Evolutionary conservation across 2,113 vertebrate genomes (phyloP).

Genomic region (Procavia capensis): DNA sequence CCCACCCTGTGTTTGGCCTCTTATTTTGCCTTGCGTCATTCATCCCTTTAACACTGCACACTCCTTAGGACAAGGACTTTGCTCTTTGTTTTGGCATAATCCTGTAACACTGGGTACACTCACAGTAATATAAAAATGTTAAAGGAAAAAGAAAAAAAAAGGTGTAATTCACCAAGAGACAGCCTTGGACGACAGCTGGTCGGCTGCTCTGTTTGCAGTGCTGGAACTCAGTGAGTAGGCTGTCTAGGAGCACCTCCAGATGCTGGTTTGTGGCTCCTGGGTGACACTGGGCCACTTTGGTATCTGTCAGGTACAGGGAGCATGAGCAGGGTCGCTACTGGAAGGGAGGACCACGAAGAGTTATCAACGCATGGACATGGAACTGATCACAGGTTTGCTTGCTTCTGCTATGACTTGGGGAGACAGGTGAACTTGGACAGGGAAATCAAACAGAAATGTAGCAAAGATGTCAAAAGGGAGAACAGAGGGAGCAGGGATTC

Average conservation of each 20-base stretch:
- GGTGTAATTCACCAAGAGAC: not conserved
- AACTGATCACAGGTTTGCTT: not conserved
- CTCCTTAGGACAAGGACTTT: conserved; percentile 63
- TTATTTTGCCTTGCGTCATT: conserved; percentile 52
- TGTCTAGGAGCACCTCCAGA: not conserved
- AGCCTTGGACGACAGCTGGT: not conserved
- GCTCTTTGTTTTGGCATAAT: conserved; percentile 71
- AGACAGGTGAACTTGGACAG: not conserved
- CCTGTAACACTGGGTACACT: conserved; percentile 29
- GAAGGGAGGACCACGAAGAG: not conserved
- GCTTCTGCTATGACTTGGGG: not conserved
- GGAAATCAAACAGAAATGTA: not conserved
- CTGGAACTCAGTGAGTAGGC: fast-evolving
- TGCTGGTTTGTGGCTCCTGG: fast-evolving
- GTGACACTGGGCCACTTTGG: fast-evolving
- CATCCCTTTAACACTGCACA: not conserved
- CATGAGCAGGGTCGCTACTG: not conserved
- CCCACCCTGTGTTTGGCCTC: conserved; percentile 26
- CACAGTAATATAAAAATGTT: conserved; percentile 65
- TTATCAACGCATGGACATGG: not conserved
- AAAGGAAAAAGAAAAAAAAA: conserved; percentile 42
- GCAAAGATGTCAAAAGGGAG: not conserved
- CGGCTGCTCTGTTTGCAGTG: not conserved
- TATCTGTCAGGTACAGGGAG: not conserved
- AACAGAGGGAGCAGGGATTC: not conserved